Conservation (phyloP, 2,113 vertebrate genomes). For the Poeciliopsis prolifica region DNA sequence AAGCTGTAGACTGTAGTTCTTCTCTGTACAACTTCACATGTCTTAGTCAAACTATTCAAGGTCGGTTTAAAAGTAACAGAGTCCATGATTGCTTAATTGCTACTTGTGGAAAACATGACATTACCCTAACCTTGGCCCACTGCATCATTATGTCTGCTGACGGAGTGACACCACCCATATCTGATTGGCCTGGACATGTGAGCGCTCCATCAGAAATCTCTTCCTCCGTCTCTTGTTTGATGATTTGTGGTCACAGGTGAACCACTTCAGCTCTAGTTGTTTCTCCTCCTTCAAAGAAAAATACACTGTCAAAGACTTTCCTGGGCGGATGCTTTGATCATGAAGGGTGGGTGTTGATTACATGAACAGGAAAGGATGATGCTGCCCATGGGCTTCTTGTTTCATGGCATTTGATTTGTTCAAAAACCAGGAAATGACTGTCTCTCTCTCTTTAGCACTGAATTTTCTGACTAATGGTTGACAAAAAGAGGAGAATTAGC, state of each 20-base stretch:
- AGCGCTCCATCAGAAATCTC: constrained; percentile 12
- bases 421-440: constrained; percentile 1
- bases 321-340: constrained; percentile 57
- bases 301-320: constrained; percentile 24
- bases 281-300: constrained; percentile 24
- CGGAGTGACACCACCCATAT: constrained; percentile 34
- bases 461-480: too few species aligned
- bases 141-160: constrained; percentile 1
- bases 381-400: constrained; percentile 19
- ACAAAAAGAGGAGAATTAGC: constrained; percentile 40
- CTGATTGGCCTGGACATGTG: neutral
- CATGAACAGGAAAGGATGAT: constrained; percentile 46
- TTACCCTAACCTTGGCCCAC: neutral
- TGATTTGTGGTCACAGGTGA: constrained; percentile 23
- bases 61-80: neutral
- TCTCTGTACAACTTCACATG: neutral
- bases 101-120: neutral
- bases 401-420: constrained; percentile 44
- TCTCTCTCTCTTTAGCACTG: too few species aligned
- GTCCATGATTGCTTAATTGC: neutral
- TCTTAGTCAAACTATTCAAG: neutral
- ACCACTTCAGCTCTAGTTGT: constrained; percentile 46
- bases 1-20: neutral
- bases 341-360: constrained; percentile 69
- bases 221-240: neutral